Evolutionary conservation across 1,140 invertebrate species (phyloP), one percentile per base, ranked within the genome.

Genomic region (Atopsyche davidsoni): DNA sequence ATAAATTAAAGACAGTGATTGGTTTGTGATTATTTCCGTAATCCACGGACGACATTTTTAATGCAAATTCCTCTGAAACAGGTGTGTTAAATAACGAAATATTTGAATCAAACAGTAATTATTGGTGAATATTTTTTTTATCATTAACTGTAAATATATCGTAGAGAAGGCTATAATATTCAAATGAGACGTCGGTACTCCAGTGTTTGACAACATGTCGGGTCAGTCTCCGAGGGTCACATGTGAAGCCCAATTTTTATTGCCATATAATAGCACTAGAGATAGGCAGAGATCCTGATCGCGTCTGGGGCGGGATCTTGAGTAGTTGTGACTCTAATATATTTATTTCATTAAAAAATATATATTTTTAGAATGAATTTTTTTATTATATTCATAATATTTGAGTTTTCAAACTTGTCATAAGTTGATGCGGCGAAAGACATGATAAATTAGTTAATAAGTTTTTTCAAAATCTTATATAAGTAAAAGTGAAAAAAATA

Each of bases 191-290:
- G 18, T 34, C 23, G n/a, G 23, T 7, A 7, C 18, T 32, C 43
- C n/a, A 45, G 23, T 34, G 43, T 34, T 45, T 45, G 31, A 45
- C 43, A 35, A 45, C 43, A 45, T 35, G 28, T 35, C 43, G 24
- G 13, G 21, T 40, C 23, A 18, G 19, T 22, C 14, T n/a, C n/a
- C n/a, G n/a, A n/a, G n/a, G n/a, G n/a, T n/a, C n/a, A n/a, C n/a
- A n/a, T n/a, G n/a, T n/a, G n/a, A n/a, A n/a, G n/a, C n/a, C n/a
- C n/a, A n/a, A n/a, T n/a, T n/a, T n/a, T n/a, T n/a, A n/a, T n/a
- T n/a, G n/a, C n/a, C n/a, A n/a, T n/a, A n/a, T n/a, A n/a, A n/a
- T n/a, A n/a, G n/a, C n/a, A n/a, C n/a, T n/a, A n/a, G n/a, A n/a
- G n/a, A n/a, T n/a, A n/a, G n/a, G n/a, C n/a, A n/a, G n/a, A n/a